Base-by-base conservation (phyloP, 2,797 vertebrate genomes). In the Moxostoma hubbsi region DNA sequence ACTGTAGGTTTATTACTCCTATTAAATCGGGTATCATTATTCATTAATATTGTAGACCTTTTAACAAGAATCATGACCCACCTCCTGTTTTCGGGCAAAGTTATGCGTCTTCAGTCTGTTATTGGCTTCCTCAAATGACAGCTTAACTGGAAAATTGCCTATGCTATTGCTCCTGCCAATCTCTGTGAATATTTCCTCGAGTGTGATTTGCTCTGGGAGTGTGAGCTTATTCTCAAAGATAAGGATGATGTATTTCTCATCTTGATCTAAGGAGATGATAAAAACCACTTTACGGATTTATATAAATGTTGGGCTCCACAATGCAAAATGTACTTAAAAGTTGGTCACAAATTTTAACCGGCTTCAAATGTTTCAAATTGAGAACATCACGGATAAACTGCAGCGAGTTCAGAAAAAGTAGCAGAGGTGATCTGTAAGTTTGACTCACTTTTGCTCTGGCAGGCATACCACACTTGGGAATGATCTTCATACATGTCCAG, bases 41-140 rank as follows among this genome's bases (percentile, higher is more conserved):
- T 36, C 36, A 36, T 36, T 36, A 3, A 36, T 36, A 36, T 36
- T 36, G 36, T 36, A 36, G 36, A 36, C 36, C 36, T 36, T 36
- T 36, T 36, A 36, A 45, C 43, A 5, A 6, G 57, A 51, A 50
- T 2, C 58, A 58, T 53, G n/a, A 58, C 69, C 58, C 59, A 83
- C 84, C 76, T 53, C 36, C 10, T 50, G 63, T 24, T 57, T 73
- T 59, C 46, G 79, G 10, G 9, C 45, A 71, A 5, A 45, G 46
- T 74, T 68, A 12, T 16, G 10, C 12, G 43, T 9, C 46, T 58
- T 93, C 79, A 96, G 93, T 84, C 94, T 91, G 82, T 85, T 87
- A 75, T 92, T 95, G 68, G 94, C 94, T 92, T 95, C 94, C 65
- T 93, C 91, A 90, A 95, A 95, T 16, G 90, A 83, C 83, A 96